Evolutionary conservation across 2,888 invertebrate genomes (phyloP).

Genomic region (Onthophagus sagittarius): DNA sequence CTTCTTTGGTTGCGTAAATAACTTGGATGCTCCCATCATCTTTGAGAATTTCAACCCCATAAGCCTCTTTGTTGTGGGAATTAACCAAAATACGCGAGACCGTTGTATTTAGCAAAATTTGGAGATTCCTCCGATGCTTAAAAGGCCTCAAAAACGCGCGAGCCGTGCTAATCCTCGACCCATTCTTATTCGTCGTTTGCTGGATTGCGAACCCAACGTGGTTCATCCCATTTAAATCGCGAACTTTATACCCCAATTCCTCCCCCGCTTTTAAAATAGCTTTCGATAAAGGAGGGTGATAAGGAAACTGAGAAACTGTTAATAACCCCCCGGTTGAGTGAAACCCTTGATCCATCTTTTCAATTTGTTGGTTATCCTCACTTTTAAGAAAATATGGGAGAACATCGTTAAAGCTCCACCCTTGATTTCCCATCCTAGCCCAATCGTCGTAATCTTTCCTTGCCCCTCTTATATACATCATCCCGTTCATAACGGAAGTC

Average conservation of each 20-base stretch:
- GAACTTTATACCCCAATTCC: constrained; percentile 68
- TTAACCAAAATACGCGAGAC: constrained; percentile 75
- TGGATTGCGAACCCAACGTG: constrained; percentile 85
- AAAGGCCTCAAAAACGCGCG: constrained; percentile 81
- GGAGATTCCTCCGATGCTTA: constrained; percentile 70
- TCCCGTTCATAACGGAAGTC: constrained; percentile 90
- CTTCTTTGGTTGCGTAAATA: constrained; percentile 66
- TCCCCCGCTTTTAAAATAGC: constrained; percentile 74
- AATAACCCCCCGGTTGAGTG: constrained; percentile 75
- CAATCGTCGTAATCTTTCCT: constrained; percentile 83
- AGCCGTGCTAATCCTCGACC: constrained; percentile 77
- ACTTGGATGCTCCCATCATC: constrained; percentile 57
- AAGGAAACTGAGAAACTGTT: constrained; percentile 77
- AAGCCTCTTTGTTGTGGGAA: constrained; percentile 65
- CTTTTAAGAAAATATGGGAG: constrained; percentile 86
- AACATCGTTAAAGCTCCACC: constrained; percentile 87
- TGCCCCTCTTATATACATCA: constrained; percentile 93
- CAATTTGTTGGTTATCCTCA: constrained; percentile 71
- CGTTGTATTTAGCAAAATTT: constrained; percentile 79
- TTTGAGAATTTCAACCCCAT: constrained; percentile 70
- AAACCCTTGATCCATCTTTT: constrained; percentile 70
- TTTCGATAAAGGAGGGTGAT: constrained; percentile 78
- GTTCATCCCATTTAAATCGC: constrained; percentile 77
- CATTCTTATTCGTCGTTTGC: constrained; percentile 82
- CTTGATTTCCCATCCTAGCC: constrained; percentile 80